phyloP scores from a whole-genome alignment of 2,888 invertebrate species.

The Trichopoda pennipes region DNA sequence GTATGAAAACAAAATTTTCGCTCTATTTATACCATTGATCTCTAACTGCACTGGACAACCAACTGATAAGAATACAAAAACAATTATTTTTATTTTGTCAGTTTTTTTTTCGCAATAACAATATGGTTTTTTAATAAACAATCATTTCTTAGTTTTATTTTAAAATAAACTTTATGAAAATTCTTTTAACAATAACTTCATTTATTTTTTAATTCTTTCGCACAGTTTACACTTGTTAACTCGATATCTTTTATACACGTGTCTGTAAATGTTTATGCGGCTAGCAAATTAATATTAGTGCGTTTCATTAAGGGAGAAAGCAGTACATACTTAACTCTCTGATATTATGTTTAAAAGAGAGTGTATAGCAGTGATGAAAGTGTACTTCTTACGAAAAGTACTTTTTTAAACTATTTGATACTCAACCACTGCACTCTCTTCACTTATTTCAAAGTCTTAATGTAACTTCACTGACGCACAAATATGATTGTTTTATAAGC shows the following conservation, averaged over 20 bases:
- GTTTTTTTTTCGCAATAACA: conserved; percentile 22
- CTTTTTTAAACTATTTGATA: too few relatives aligned
- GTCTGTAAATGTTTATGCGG: conserved; percentile 2
- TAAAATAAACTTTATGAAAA: conserved; percentile 21
- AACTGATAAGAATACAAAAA: conserved; percentile 47
- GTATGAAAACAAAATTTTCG: conserved; percentile 10
- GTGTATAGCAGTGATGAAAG: neutral
- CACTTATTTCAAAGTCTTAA: too few relatives aligned
- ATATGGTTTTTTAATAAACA: conserved; percentile 18
- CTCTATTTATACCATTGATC: neutral
- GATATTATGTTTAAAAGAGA: neutral
- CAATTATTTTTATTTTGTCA: conserved; percentile 12
- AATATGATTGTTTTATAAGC: too few relatives aligned
- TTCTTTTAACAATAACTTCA: neutral
- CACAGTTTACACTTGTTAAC: conserved; percentile 20
- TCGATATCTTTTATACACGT: conserved; percentile 43
- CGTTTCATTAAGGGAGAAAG: neutral
- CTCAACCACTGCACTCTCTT: too few relatives aligned
- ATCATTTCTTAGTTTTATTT: neutral
- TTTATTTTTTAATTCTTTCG: conserved; percentile 14
- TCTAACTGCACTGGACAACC: conserved; percentile 36
- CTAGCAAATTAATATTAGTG: neutral
- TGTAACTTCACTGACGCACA: too few relatives aligned
- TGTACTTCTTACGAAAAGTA: too few relatives aligned
- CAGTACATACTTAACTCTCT: neutral